Conservation (phyloP, 1,140 invertebrate genomes). For the Stratiolaelaps scimitus region DNA sequence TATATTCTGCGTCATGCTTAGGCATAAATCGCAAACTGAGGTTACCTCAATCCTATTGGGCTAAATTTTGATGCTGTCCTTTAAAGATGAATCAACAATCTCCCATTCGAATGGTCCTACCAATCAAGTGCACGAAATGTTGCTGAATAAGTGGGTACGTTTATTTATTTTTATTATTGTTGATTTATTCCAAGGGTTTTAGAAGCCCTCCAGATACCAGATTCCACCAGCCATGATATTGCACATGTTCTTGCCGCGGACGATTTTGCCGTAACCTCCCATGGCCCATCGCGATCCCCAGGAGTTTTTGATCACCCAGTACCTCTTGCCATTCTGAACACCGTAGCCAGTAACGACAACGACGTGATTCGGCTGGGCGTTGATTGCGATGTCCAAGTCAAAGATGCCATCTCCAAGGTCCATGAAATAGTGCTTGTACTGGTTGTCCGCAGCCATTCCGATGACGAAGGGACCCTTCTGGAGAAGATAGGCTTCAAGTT, state of each 20-base stretch:
- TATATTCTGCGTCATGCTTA: too few relatives aligned
- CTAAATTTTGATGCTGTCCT: too few relatives aligned
- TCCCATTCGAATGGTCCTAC: too few relatives aligned
- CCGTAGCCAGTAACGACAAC: constrained; percentile 5
- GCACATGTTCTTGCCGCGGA: constrained; percentile 39
- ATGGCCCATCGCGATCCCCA: constrained; percentile 52
- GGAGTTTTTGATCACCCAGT: constrained; percentile 84
- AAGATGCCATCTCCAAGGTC: constrained; percentile 9
- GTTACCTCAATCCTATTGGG: too few relatives aligned
- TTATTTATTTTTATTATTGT: too few relatives aligned
- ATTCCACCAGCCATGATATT: constrained; percentile 10
- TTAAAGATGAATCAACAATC: too few relatives aligned
- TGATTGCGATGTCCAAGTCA: constrained; percentile 6
- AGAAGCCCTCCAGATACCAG: not conserved
- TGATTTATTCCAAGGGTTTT: too few relatives aligned
- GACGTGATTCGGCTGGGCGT: not conserved
- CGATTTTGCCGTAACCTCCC: constrained; percentile 42
- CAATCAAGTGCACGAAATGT: too few relatives aligned
- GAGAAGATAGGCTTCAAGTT: not conserved
- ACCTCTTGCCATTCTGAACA: constrained; percentile 43
- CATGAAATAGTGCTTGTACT: not conserved
- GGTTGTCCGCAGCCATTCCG: constrained; percentile 9
- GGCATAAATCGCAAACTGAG: too few relatives aligned
- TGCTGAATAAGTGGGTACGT: too few relatives aligned
- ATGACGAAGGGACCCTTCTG: not conserved